Evolutionary conservation across 2,888 invertebrate genomes (phyloP).

Genomic region (Imbricaverruca yamaguchii): DNA sequence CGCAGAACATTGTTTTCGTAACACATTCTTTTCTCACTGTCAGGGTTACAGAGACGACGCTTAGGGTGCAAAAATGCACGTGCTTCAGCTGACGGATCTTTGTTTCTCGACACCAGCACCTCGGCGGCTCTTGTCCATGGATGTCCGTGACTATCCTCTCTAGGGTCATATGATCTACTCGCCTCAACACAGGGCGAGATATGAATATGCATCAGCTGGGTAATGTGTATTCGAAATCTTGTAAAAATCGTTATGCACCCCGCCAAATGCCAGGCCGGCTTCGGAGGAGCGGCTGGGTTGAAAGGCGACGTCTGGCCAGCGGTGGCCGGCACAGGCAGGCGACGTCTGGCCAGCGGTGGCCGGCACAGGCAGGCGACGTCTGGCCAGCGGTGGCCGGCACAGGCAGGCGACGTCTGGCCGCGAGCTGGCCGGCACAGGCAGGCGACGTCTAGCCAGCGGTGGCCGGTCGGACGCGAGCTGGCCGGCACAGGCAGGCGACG

Average conservation of each 20-base stretch:
- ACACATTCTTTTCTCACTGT: neutral
- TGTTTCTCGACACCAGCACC: neutral
- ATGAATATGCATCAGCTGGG: neutral
- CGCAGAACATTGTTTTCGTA: neutral
- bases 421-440: too few relatives aligned
- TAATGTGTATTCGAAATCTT: too few relatives aligned
- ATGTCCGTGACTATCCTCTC: neutral
- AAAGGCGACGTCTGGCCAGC: too few relatives aligned
- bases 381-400: too few relatives aligned
- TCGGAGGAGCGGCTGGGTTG: too few relatives aligned
- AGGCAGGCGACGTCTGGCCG: too few relatives aligned
- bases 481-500: neutral
- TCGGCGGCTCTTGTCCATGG: neutral
- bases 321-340: too few relatives aligned
- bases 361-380: too few relatives aligned
- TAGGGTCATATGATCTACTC: neutral
- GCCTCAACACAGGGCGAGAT: neutral
- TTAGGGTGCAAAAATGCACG: neutral
- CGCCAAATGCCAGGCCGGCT: too few relatives aligned
- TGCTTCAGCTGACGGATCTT: neutral
- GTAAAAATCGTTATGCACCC: too few relatives aligned
- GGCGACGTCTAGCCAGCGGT: neutral
- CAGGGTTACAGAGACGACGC: neutral
- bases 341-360: too few relatives aligned
- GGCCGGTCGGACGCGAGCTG: neutral